Conservation (phyloP, 1,140 invertebrate genomes). For the Bombus waltoni region DNA sequence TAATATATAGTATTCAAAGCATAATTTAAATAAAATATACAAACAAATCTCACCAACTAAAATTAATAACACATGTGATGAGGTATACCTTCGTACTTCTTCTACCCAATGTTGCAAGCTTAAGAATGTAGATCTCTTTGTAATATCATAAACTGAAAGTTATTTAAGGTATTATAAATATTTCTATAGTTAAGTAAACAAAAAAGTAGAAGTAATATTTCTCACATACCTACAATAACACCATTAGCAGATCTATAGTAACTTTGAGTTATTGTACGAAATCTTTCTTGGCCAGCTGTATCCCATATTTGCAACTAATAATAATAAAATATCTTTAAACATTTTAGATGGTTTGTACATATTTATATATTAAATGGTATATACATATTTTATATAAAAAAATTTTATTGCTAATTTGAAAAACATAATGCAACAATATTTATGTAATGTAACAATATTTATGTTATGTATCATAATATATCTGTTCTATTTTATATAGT, state of each 20-base stretch:
- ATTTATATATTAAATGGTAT: not conserved
- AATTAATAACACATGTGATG: conserved; percentile 93
- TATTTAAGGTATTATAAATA: conserved; percentile 4
- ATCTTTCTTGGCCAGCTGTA: conserved; percentile 96
- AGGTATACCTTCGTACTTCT: conserved; percentile 95
- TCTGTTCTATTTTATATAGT: too few relatives aligned
- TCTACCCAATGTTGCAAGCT: conserved; percentile 96
- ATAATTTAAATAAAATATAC: conserved; percentile 7
- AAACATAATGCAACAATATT: too few relatives aligned
- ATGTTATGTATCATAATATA: too few relatives aligned
- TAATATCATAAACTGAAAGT: conserved; percentile 95
- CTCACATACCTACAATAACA: conserved; percentile 89
- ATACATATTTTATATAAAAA: not conserved
- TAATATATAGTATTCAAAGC: not conserved
- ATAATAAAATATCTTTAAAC: conserved; percentile 19
- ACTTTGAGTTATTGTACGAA: conserved; percentile 96
- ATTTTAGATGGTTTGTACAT: not conserved
- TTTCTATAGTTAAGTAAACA: not conserved
- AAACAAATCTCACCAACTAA: conserved; percentile 88
- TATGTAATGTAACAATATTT: too few relatives aligned
- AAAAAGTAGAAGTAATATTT: conserved; percentile 36
- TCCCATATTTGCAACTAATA: conserved; percentile 96
- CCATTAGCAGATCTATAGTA: conserved; percentile 97
- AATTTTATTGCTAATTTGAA: not conserved
- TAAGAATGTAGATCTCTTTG: conserved; percentile 94